These are phyloP conservation scores for Sphenopsis melanotis DNA, from an alignment of 2,797 vertebrate genomes.

Conservation along the genomic window DNA sequence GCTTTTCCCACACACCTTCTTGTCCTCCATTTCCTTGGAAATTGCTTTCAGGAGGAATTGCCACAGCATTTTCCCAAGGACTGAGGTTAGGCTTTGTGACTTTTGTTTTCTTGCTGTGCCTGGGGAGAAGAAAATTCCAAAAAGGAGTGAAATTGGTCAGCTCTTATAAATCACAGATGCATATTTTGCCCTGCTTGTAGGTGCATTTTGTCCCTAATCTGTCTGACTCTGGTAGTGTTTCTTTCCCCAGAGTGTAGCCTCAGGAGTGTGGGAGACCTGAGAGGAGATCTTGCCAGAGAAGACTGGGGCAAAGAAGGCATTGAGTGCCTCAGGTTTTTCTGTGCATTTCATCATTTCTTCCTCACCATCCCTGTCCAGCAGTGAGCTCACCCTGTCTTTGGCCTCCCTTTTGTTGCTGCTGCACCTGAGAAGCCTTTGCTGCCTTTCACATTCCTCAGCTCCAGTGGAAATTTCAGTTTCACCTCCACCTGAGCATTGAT, in stretches of 20 bases:
- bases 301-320: not conserved
- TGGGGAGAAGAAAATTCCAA: not conserved
- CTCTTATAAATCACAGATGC: not conserved
- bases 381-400: not conserved
- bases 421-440: not conserved
- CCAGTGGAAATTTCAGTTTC: not conserved
- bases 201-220: not conserved
- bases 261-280: not conserved
- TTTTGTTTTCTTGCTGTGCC: not conserved
- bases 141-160: not conserved
- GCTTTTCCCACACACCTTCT: not conserved
- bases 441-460: not conserved
- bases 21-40: not conserved
- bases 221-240: not conserved
- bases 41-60: not conserved
- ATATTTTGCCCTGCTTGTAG: fast-evolving
- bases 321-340: not conserved
- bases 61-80: fast-evolving
- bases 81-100: not conserved
- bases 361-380: not conserved
- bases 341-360: not conserved
- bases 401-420: not conserved
- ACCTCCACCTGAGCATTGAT: fast-evolving
- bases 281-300: not conserved
- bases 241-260: not conserved